These are phyloP conservation scores for Propsilocerus akamusi DNA, from an alignment of 1,140 invertebrate species.

Conservation along the genomic window DNA sequence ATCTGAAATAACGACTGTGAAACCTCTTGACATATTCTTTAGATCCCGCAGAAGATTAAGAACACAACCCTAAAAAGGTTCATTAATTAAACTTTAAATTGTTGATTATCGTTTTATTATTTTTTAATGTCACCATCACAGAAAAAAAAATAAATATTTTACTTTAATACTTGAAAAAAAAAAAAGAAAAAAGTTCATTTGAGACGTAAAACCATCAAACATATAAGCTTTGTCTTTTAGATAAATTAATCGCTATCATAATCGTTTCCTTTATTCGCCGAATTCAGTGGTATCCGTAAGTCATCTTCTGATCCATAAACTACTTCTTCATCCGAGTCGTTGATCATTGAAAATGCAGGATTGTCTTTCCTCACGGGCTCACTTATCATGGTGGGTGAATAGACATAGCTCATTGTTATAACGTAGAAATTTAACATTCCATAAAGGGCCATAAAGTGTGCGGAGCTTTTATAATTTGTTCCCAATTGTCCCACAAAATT, in stretches of 20 bases:
- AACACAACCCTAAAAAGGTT: too few relatives aligned
- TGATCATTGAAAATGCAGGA: constrained; percentile 94
- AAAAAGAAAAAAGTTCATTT: too few relatives aligned
- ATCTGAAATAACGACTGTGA: too few relatives aligned
- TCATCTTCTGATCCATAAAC: constrained; percentile 89
- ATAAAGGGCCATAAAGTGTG: constrained; percentile 88
- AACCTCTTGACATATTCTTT: too few relatives aligned
- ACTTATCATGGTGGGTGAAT: constrained; percentile 46
- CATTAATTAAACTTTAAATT: too few relatives aligned
- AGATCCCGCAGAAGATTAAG: too few relatives aligned
- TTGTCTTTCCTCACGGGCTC: constrained; percentile 93
- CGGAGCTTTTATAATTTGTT: constrained; percentile 75
- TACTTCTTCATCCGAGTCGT: constrained; percentile 94
- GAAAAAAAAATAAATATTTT: too few relatives aligned
- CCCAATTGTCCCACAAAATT: constrained; percentile 79
- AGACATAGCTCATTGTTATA: constrained; percentile 87
- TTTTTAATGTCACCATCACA: too few relatives aligned
- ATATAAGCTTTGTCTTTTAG: too few relatives aligned
- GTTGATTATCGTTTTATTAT: too few relatives aligned
- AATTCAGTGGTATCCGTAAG: constrained; percentile 50
- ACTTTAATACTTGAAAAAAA: too few relatives aligned
- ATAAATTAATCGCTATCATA: constrained; percentile 44
- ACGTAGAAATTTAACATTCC: constrained; percentile 90
- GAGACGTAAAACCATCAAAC: too few relatives aligned
- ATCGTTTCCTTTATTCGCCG: constrained; percentile 34